Evolutionary conservation across 2,113 vertebrate genomes (phyloP).

Genomic region (Zosterops pallidus): DNA sequence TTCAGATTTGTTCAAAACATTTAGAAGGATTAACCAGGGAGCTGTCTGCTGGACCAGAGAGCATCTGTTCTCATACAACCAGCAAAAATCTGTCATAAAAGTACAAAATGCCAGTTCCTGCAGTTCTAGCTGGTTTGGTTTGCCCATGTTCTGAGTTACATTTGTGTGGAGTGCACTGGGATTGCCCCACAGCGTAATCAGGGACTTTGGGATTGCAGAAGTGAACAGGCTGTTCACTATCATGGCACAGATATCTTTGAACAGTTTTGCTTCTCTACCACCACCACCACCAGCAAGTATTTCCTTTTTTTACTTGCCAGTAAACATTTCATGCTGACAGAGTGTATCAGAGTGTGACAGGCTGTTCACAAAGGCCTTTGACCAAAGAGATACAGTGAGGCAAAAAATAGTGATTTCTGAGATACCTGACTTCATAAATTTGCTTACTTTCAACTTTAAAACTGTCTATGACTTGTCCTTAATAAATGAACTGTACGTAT

Average conservation of each 20-base stretch:
- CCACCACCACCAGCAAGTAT: background rate
- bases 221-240: background rate
- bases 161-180: background rate
- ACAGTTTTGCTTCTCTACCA: background rate
- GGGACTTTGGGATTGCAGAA: fast-evolving
- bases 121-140: background rate
- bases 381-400: background rate
- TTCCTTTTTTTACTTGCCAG: background rate
- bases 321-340: background rate
- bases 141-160: background rate
- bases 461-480: background rate
- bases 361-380: background rate
- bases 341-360: background rate
- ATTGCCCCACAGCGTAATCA: background rate
- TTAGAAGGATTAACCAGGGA: background rate
- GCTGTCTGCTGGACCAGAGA: background rate
- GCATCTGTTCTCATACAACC: background rate
- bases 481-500: background rate
- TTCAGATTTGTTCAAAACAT: constrained; percentile 6
- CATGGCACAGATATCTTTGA: background rate
- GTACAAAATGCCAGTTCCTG: background rate
- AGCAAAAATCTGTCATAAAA: background rate
- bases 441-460: background rate
- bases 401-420: background rate
- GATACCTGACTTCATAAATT: background rate